Conservation (phyloP, 2,888 invertebrate species). For the Plemyria rubiginata region DNA sequence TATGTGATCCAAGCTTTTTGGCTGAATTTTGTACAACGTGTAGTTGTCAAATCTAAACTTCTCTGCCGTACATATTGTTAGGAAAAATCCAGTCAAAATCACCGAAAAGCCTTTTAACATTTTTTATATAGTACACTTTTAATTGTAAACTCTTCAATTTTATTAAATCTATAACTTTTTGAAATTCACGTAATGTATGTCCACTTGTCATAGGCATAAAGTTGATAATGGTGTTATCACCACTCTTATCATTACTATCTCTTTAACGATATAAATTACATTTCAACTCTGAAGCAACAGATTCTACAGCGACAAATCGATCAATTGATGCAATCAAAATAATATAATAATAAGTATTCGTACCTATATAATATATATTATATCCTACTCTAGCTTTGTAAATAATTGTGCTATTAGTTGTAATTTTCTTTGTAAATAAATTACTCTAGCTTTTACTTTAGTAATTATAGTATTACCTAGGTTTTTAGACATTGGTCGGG, state of each 20-base stretch:
- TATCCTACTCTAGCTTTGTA: too few species aligned
- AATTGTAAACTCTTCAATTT: neutral
- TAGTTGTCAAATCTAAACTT: slow-evolving; percentile 59
- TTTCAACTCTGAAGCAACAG: neutral
- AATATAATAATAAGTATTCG: too few species aligned
- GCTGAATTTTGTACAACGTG: slow-evolving; percentile 78
- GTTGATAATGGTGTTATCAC: slow-evolving; percentile 2
- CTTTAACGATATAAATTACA: neutral
- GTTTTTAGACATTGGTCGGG: too few species aligned
- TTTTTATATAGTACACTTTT: neutral
- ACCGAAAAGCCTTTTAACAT: slow-evolving; percentile 21
- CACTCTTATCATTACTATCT: slow-evolving; percentile 2
- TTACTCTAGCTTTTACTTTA: too few species aligned
- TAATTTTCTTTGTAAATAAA: too few species aligned
- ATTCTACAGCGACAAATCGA: neutral
- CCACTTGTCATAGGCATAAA: neutral
- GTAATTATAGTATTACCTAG: too few species aligned
- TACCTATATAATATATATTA: too few species aligned
- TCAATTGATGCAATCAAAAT: neutral
- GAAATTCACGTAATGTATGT: neutral
- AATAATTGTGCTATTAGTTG: too few species aligned
- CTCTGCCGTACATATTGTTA: slow-evolving; percentile 40
- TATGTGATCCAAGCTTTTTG: slow-evolving; percentile 71
- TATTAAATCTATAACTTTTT: neutral
- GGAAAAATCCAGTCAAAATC: slow-evolving; percentile 5